Evolutionary conservation across 2,888 invertebrate genomes (phyloP).

Genomic region (Apodemia duryi): DNA sequence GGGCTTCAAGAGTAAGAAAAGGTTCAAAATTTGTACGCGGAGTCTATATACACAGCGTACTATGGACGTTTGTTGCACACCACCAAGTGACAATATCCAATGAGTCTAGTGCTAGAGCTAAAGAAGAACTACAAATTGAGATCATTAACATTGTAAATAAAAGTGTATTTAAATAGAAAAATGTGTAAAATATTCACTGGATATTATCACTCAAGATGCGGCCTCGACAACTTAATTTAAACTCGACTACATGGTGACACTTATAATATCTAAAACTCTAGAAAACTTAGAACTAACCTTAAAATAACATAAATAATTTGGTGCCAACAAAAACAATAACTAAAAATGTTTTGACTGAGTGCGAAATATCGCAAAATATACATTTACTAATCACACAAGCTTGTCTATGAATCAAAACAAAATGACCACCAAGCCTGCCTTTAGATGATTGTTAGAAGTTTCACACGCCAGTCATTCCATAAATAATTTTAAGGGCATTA

Average conservation of each 20-base stretch:
- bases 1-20: conserved; percentile 68
- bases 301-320: conserved; percentile 67
- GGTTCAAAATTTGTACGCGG: conserved; percentile 74
- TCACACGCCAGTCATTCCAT: conserved; percentile 71
- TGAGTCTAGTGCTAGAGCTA: conserved; percentile 36
- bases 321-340: conserved; percentile 59
- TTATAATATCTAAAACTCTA: conserved; percentile 73
- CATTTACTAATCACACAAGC: conserved; percentile 76
- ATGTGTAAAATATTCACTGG: conserved; percentile 36
- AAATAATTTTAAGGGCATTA: conserved; percentile 60
- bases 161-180: conserved; percentile 30
- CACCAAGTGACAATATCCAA: conserved; percentile 49
- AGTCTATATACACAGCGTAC: conserved; percentile 77
- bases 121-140: conserved; percentile 45
- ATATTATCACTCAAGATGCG: conserved; percentile 52
- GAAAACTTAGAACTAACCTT: conserved; percentile 72
- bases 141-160: conserved; percentile 42
- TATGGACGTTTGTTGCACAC: conserved; percentile 74
- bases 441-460: conserved; percentile 36
- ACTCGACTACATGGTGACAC: conserved; percentile 67
- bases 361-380: conserved; percentile 59
- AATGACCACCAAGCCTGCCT: conserved; percentile 40
- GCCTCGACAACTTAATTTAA: conserved; percentile 69
- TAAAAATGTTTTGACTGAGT: conserved; percentile 57
- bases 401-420: conserved; percentile 38